Percentiles rank a stretch among this genome's conserved stretches.
phyloP scores from a whole-genome alignment of 2,113 vertebrate genomes.

The Cheilinus undulatus region DNA sequence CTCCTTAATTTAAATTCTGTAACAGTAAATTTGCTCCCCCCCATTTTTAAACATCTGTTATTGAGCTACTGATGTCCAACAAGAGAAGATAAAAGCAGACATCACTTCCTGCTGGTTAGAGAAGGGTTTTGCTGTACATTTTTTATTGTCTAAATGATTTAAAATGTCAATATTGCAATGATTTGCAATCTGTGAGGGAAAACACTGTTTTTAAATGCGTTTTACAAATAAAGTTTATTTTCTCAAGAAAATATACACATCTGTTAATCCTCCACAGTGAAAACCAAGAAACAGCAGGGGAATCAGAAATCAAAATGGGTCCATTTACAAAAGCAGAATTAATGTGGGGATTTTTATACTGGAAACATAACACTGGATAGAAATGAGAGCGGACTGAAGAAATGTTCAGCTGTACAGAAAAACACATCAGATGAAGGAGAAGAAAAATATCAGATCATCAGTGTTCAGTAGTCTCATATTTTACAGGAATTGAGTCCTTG shows the following conservation, averaged over 20 bases:
- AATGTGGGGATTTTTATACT: constrained; percentile 21
- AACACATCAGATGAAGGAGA: constrained; percentile 25
- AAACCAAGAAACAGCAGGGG: constrained; percentile 5
- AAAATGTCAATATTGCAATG: no score
- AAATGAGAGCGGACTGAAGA: background rate
- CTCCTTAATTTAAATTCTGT: no score
- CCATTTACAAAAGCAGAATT: constrained; percentile 35
- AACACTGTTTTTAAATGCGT: no score
- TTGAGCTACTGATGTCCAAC: no score
- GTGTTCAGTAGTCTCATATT: constrained; percentile 5
- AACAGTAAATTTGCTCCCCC: no score
- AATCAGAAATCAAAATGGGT: constrained; percentile 2
- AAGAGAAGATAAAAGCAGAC: no score
- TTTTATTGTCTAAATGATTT: no score
- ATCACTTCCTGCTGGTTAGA: no score
- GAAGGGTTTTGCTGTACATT: no score
- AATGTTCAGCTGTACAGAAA: constrained; percentile 14
- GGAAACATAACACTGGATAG: background rate
- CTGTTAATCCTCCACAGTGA: constrained; percentile 4
- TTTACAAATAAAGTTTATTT: constrained; percentile 61
- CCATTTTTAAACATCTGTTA: no score
- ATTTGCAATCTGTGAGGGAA: no score
- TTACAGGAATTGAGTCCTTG: constrained; percentile 17
- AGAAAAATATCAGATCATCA: constrained; percentile 5
- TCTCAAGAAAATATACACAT: constrained; percentile 52